phyloP scores from a whole-genome alignment of 2,888 invertebrate genomes.

The Himalopsyche kuldschensis region DNA sequence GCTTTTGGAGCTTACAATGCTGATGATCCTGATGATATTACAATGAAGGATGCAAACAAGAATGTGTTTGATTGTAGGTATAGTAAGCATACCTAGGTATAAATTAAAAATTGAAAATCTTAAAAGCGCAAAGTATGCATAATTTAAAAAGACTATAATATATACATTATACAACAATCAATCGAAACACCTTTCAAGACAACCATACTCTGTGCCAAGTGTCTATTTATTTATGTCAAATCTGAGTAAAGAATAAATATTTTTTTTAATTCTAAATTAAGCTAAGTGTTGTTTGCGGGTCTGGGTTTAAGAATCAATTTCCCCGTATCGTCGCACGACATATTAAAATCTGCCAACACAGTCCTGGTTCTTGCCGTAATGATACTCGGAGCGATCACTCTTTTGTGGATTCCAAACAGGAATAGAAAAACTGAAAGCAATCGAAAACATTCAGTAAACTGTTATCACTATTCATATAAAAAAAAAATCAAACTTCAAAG shows the following conservation, averaged over 20 bases:
- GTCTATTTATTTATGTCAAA: not conserved
- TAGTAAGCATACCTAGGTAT: too few relatives aligned
- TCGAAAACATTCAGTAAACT: not conserved
- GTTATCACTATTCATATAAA: too few relatives aligned
- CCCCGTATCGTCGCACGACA: conserved; percentile 97
- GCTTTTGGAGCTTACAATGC: too few relatives aligned
- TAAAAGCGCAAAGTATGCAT: not conserved
- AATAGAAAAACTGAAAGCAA: conserved; percentile 75
- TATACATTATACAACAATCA: not conserved
- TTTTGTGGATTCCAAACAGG: conserved; percentile 89
- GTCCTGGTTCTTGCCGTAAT: conserved; percentile 88
- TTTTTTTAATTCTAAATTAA: not conserved
- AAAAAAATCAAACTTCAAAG: too few relatives aligned
- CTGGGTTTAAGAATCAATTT: conserved; percentile 92
- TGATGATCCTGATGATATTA: too few relatives aligned
- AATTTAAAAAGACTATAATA: not conserved
- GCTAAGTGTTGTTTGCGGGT: conserved; percentile 53
- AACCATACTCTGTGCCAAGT: not conserved
- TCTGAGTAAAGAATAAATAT: not conserved
- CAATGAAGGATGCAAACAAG: too few relatives aligned
- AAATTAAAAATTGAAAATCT: too few relatives aligned
- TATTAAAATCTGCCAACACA: conserved; percentile 93
- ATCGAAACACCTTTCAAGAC: not conserved
- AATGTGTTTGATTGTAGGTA: too few relatives aligned
- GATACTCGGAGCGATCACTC: conserved; percentile 95